Conservation (phyloP, 2,888 invertebrate species). For the Amiota minor region DNA sequence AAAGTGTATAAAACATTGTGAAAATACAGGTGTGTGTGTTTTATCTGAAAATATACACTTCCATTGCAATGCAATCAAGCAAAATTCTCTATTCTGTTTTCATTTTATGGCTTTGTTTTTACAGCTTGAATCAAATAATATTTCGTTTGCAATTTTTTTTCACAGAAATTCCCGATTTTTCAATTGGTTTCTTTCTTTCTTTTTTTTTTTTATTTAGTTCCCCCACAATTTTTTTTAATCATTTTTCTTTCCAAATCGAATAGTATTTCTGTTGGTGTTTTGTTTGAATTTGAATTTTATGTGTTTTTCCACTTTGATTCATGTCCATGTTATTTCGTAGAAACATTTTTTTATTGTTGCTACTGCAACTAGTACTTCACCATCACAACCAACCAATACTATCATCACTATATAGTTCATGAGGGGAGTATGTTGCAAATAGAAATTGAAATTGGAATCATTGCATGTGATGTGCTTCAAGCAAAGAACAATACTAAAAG, state of each 20-base stretch:
- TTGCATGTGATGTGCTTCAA: background rate
- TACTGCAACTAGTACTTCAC: background rate
- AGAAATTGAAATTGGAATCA: background rate
- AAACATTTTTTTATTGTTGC: constrained; percentile 16
- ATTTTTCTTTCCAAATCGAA: constrained; percentile 10
- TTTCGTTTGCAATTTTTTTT: no score
- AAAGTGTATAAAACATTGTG: no score
- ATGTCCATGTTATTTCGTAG: constrained; percentile 12
- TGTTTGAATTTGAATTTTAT: constrained; percentile 30
- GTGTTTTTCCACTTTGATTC: constrained; percentile 26
- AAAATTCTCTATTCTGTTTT: no score
- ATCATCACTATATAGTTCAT: no score
- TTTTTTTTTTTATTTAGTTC: background rate
- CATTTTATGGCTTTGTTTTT: no score
- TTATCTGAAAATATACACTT: no score
- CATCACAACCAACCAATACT: background rate
- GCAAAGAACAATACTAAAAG: background rate
- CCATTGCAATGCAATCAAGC: no score
- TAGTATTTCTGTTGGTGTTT: constrained; percentile 25
- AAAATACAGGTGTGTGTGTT: no score
- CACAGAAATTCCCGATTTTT: background rate
- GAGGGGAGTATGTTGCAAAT: no score
- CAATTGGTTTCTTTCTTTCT: background rate
- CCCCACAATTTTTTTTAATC: no score
- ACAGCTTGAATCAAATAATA: no score